Evolutionary conservation across 2,888 invertebrate genomes (phyloP).

Genomic region (Spisula solida): DNA sequence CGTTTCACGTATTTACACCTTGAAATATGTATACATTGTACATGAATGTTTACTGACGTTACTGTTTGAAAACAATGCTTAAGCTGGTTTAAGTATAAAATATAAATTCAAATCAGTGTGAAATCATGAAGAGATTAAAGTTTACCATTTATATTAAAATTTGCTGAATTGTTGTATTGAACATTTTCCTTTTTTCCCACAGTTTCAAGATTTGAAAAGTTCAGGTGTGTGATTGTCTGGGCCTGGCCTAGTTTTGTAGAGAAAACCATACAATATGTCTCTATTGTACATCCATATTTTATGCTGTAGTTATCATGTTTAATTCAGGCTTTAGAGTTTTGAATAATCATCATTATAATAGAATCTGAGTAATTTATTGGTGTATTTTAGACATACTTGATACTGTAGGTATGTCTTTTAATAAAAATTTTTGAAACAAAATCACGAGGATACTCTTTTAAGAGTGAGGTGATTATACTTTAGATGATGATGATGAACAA

Average conservation of each 20-base stretch:
- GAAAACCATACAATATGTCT: background rate
- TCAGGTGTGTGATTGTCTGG: constrained; percentile 1
- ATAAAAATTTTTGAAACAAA: too few species aligned
- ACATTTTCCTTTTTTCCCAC: background rate
- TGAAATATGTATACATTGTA: background rate
- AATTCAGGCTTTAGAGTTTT: too few species aligned
- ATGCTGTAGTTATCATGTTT: background rate
- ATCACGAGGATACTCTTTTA: too few species aligned
- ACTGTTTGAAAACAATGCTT: background rate
- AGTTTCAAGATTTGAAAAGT: background rate
- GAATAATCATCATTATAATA: too few species aligned
- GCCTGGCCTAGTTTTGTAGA: background rate
- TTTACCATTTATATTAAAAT: constrained; percentile 19
- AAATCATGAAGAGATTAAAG: background rate
- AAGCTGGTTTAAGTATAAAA: constrained; percentile 5
- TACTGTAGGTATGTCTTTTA: too few species aligned
- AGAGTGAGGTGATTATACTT: too few species aligned
- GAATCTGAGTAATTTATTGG: too few species aligned
- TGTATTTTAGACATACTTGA: too few species aligned
- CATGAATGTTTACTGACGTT: background rate
- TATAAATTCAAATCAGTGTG: constrained; percentile 22
- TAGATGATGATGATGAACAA: too few species aligned
- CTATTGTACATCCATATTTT: background rate
- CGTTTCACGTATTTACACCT: background rate
- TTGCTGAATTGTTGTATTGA: background rate